A percentile compares a stretch with the other conserved stretches of the same genome.
Evolutionary conservation across 1,140 invertebrate genomes (phyloP).

Genomic region (Ditylenchus dipsaci): DNA sequence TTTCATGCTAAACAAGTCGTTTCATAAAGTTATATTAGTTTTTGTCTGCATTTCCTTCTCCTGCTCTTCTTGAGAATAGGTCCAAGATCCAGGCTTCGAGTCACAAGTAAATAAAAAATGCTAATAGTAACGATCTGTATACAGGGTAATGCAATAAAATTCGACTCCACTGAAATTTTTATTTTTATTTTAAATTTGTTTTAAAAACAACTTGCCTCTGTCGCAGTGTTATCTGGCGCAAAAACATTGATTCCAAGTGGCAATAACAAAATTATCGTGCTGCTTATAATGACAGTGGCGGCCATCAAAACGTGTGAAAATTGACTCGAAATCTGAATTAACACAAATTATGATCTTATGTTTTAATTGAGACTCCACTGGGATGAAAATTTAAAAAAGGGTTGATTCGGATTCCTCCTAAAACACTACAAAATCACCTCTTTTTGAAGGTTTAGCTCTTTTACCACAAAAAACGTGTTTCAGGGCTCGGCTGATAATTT

Average conservation of each 20-base stretch:
- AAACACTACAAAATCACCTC: too few relatives aligned
- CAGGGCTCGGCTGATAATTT: too few relatives aligned
- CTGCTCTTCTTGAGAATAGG: not conserved
- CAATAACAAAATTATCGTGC: not conserved
- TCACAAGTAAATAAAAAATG: not conserved
- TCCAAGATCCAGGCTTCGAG: not conserved
- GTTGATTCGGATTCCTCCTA: too few relatives aligned
- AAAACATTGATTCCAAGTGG: conserved; percentile 9
- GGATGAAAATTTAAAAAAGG: too few relatives aligned
- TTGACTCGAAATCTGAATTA: conserved; percentile 9
- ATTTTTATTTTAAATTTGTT: too few relatives aligned
- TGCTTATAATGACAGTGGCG: conserved; percentile 6
- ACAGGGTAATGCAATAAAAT: not conserved
- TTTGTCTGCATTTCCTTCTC: not conserved
- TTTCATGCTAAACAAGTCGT: too few relatives aligned
- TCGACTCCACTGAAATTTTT: not conserved
- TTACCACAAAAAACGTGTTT: too few relatives aligned
- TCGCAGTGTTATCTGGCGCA: conserved; percentile 12
- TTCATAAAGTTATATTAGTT: too few relatives aligned
- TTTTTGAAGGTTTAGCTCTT: too few relatives aligned
- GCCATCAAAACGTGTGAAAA: conserved; percentile 16
- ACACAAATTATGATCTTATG: too few relatives aligned
- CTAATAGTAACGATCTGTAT: not conserved
- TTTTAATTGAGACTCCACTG: too few relatives aligned
- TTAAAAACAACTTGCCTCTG: conserved; percentile 6